phyloP scores from a whole-genome alignment of 2,797 vertebrate species.

The Oryzias dopingdopingensis region DNA sequence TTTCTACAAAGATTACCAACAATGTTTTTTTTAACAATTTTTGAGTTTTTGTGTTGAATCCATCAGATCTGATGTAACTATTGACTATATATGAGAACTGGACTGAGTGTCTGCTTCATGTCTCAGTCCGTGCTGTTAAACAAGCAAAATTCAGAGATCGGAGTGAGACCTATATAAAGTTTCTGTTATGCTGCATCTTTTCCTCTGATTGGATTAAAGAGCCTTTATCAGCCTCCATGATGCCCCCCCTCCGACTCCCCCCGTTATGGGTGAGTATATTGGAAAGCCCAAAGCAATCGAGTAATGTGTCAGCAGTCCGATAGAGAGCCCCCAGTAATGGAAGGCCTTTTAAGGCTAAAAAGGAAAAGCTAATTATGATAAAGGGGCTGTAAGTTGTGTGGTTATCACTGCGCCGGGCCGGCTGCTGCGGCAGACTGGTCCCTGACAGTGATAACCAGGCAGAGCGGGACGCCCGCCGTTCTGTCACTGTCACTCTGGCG shows the following conservation, averaged over 20 bases:
- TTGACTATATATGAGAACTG: no score
- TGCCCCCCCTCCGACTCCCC: slow-evolving; percentile 8
- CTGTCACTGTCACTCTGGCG: slow-evolving; percentile 77
- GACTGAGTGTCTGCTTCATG: no score
- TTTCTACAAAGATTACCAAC: no score
- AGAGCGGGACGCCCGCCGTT: slow-evolving; percentile 68
- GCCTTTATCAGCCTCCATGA: slow-evolving; percentile 35
- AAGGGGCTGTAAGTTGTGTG: slow-evolving; percentile 82
- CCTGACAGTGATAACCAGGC: slow-evolving; percentile 81
- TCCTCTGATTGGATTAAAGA: slow-evolving; percentile 34
- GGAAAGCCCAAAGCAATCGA: slow-evolving; percentile 70
- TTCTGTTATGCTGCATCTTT: not conserved
- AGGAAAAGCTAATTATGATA: slow-evolving; percentile 87
- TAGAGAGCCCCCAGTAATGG: slow-evolving; percentile 79
- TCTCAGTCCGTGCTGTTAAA: no score
- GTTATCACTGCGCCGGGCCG: slow-evolving; percentile 79
- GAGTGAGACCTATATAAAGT: no score
- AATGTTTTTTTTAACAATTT: no score
- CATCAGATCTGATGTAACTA: no score
- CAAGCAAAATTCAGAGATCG: no score
- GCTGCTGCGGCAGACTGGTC: slow-evolving; percentile 77
- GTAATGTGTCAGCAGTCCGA: slow-evolving; percentile 66
- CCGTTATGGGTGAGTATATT: slow-evolving; percentile 45
- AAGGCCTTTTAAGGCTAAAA: slow-evolving; percentile 81
- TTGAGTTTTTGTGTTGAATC: no score